These are phyloP conservation scores for Artemia sinica DNA, from an alignment of 2,888 invertebrate genomes.

Conservation along the genomic window DNA sequence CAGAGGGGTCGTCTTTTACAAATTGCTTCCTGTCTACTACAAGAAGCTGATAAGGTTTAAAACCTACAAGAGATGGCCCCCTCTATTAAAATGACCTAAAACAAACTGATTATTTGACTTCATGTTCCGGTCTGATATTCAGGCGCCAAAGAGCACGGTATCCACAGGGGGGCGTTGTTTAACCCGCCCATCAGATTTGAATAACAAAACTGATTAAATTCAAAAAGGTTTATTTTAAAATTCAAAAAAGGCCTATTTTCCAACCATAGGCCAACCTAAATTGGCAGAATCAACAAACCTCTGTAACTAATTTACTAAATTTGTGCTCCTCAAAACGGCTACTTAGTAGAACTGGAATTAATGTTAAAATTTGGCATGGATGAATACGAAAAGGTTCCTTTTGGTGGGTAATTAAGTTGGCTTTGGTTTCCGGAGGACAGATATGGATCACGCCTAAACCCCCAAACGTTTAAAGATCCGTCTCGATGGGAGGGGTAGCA, in stretches of 20 bases:
- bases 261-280: not conserved
- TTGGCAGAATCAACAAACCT: conserved; percentile 7
- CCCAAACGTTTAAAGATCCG: too few relatives aligned
- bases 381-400: too few relatives aligned
- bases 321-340: not conserved
- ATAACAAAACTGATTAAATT: not conserved
- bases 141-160: conserved; percentile 10
- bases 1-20: too few relatives aligned
- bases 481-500: too few relatives aligned
- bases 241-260: conserved; percentile 4
- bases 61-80: not conserved
- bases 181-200: conserved; percentile 1
- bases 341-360: not conserved
- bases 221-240: conserved; percentile 3
- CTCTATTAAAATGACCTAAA: not conserved
- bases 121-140: conserved; percentile 11
- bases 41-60: conserved; percentile 6
- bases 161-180: conserved; percentile 12
- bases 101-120: conserved; percentile 13
- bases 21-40: not conserved
- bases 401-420: too few relatives aligned
- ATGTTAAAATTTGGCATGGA: too few relatives aligned
- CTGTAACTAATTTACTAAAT: conserved; percentile 7
- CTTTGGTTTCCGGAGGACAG: too few relatives aligned
- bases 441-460: too few relatives aligned